These are phyloP conservation scores for Actias luna DNA, from an alignment of 2,888 invertebrate genomes.

Conservation along the genomic window DNA sequence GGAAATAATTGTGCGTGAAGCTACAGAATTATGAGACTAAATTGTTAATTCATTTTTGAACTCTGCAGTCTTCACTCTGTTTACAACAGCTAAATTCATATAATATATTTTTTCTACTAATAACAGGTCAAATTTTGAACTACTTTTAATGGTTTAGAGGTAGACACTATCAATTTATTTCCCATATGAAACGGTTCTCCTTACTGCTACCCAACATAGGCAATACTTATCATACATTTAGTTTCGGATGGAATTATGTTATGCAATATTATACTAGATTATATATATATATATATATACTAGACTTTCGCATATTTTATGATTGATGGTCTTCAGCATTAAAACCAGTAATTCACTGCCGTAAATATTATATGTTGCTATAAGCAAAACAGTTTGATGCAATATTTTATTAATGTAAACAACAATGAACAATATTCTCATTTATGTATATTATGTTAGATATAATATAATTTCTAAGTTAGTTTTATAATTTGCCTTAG, in stretches of 20 bases:
- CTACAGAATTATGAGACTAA: no score
- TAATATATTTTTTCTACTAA: no score
- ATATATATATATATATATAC: constrained; percentile 14
- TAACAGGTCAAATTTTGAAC: no score
- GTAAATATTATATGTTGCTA: constrained; percentile 57
- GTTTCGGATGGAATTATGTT: constrained; percentile 13
- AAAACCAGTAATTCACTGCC: constrained; percentile 77
- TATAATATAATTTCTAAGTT: constrained; percentile 18
- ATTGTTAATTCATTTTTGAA: no score
- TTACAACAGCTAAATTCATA: no score
- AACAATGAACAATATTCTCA: constrained; percentile 55
- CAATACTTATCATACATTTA: constrained; percentile 59
- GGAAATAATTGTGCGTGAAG: no score
- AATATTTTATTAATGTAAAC: constrained; percentile 51
- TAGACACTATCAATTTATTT: no score
- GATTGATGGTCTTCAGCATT: constrained; percentile 42
- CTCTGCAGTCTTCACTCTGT: no score
- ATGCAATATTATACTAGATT: no score
- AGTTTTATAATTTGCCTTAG: constrained; percentile 23
- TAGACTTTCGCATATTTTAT: constrained; percentile 22
- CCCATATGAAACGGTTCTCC: no score
- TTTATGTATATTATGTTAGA: constrained; percentile 31
- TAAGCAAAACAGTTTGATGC: constrained; percentile 60
- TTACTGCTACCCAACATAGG: no score
- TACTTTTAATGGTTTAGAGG: no score